phyloP scores from a whole-genome alignment of 1,140 invertebrate genomes.

The Pseudomyrmex dendroicus region DNA sequence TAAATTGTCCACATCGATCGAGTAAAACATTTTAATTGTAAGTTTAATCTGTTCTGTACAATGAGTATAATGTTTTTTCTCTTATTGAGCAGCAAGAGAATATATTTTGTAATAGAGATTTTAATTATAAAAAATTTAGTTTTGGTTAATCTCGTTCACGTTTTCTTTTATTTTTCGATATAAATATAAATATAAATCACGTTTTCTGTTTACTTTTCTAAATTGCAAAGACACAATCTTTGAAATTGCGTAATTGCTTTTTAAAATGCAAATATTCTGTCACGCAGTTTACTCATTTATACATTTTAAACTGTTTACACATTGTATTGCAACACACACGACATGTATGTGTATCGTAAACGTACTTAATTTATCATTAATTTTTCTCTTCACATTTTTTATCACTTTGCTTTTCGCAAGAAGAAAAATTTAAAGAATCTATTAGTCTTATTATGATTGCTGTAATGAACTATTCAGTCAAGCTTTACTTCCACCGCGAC shows the following conservation, averaged over 20 bases:
- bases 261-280: background rate
- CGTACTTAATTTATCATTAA: background rate
- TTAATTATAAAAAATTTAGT: background rate
- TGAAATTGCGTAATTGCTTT: conserved; percentile 1
- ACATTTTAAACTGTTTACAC: background rate
- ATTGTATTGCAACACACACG: background rate
- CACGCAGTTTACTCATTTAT: background rate
- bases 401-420: background rate
- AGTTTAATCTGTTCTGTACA: background rate
- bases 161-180: no score
- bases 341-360: background rate
- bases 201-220: background rate
- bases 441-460: background rate
- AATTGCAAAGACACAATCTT: background rate
- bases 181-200: background rate
- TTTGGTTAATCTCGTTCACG: background rate
- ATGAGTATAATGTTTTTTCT: conserved; percentile 11
- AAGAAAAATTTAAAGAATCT: background rate
- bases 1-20: conserved; percentile 32
- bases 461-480: background rate
- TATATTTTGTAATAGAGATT: background rate
- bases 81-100: background rate
- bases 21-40: conserved; percentile 9
- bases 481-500: background rate
- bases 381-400: background rate